Evolutionary conservation across 1,140 invertebrate genomes (phyloP), one percentile per base, ranked within the genome.

Genomic region (Lepidurus apus): DNA sequence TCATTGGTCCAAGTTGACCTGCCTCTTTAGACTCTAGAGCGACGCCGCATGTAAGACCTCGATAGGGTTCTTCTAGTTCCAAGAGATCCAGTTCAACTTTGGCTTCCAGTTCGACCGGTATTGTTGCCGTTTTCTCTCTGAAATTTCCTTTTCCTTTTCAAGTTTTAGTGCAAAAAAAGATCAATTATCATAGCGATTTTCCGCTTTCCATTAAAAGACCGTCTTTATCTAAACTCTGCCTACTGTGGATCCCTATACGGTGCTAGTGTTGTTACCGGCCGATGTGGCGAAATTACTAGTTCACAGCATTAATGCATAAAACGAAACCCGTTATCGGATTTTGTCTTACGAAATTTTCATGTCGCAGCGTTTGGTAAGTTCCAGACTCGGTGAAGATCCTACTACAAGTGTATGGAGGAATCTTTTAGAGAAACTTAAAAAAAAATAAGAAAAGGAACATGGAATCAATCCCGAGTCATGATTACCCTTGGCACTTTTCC

Each of bases 401-500:
- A 34, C 34, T 34, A 3, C 34, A 34, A 34, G 34, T 34, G 34
- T 34, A 34, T 34, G 34, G 34, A 34, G 34, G 34, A 34, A 34
- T 34, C 34, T 34, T 0, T 34, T 21, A 21, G 21, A 65, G 13
- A 7, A n/a, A 65, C 21, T n/a, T 65, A 4, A 65, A 9, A 7
- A 1, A n/a, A 7, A 65, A 47, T 34, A 47, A 47, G 17, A 65
- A 65, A 65, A 65, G 53, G 1, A 65, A 65, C 21, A 65, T 11
- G 53, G 7, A 7, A 65, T 21, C 17, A 65, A 17, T 65, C 53
- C 21, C 17, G 6, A 4, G 9, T 65, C 53, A 21, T 65, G 17
- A 65, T 65, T 65, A 21, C 53, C 21, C 53, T 65, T 65, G 53
- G 53, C 53, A 21, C 53, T 65, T 17, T 65, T 65, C 53, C 53